These are phyloP conservation scores for Chironomus riparius DNA, from an alignment of 2,888 invertebrate genomes.

Conservation along the genomic window DNA sequence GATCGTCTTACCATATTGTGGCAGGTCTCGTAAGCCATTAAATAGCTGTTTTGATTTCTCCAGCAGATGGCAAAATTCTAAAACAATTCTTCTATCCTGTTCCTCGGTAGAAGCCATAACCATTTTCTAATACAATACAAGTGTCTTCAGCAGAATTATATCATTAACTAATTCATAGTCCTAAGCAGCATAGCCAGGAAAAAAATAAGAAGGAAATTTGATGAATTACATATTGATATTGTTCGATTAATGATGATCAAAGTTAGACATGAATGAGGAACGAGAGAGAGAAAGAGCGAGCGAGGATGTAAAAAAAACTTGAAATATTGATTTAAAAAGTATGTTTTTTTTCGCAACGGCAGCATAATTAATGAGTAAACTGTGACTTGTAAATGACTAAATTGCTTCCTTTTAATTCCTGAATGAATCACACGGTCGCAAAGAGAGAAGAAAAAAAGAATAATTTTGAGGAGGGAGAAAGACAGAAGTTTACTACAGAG, in stretches of 20 bases:
- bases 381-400: conserved; percentile 12
- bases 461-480: not conserved
- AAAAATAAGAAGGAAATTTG: not conserved
- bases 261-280: not conserved
- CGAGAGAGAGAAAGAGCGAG: no score
- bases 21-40: conserved; percentile 90
- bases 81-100: conserved; percentile 82
- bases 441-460: no score
- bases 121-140: conserved; percentile 34
- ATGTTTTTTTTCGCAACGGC: not conserved
- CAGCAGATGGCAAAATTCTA: conserved; percentile 90
- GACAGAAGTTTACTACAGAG: not conserved
- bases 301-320: not conserved
- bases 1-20: conserved; percentile 66
- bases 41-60: conserved; percentile 97
- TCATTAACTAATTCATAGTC: conserved; percentile 16
- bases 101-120: conserved; percentile 75
- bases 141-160: conserved; percentile 11
- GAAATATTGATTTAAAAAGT: not conserved
- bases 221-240: not conserved
- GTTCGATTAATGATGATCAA: not conserved
- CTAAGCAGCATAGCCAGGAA: not conserved
- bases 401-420: conserved; percentile 3
- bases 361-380: not conserved
- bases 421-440: conserved; percentile 10